These are phyloP conservation scores for Acanthosepion esculentum DNA, from an alignment of 2,888 invertebrate species.

Conservation along the genomic window DNA sequence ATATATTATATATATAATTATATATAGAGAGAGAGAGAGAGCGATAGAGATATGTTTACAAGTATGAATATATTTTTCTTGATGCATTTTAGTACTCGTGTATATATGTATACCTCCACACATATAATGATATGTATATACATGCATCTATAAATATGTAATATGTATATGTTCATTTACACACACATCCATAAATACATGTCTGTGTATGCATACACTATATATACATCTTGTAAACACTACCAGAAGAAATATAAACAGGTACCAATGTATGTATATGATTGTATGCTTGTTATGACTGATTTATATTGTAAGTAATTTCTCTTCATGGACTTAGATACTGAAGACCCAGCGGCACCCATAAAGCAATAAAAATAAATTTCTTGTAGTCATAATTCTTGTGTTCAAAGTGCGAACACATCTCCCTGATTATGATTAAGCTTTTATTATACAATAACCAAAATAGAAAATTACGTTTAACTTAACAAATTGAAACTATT, in stretches of 20 bases:
- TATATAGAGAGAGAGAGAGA: too few relatives aligned
- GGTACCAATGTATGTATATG: background rate
- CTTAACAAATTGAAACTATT: background rate
- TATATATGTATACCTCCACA: too few relatives aligned
- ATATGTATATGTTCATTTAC: too few relatives aligned
- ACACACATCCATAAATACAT: too few relatives aligned
- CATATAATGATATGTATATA: too few relatives aligned
- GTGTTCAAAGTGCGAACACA: background rate
- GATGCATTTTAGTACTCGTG: too few relatives aligned
- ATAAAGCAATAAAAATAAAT: background rate
- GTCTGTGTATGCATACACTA: background rate
- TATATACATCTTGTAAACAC: background rate
- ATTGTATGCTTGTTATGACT: background rate
- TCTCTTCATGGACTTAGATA: background rate
- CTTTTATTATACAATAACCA: background rate
- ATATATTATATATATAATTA: too few relatives aligned
- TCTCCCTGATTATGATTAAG: background rate
- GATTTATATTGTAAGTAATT: background rate
- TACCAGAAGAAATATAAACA: too few relatives aligned
- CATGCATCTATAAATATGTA: too few relatives aligned
- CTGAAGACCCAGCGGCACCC: background rate
- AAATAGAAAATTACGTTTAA: background rate
- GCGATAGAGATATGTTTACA: too few relatives aligned
- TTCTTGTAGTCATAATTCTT: background rate
- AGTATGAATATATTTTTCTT: too few relatives aligned